Evolutionary conservation across 2,888 invertebrate genomes (phyloP), one percentile per base, ranked within the genome.

Genomic region (Xylocampa areola): DNA sequence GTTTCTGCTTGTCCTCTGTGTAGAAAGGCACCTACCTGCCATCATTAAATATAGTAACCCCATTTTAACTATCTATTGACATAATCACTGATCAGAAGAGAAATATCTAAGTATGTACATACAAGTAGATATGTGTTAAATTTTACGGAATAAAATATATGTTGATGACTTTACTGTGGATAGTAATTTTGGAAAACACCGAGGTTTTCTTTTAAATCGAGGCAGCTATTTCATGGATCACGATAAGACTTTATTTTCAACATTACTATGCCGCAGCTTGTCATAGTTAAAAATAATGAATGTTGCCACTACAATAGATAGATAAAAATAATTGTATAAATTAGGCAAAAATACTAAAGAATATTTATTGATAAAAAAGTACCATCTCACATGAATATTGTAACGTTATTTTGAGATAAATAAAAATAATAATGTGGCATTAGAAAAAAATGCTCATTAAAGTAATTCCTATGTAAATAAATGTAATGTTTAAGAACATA

Each of bases 381-480:
- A 69, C 60, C 70, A 75, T 73, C 65, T 64, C 59, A 65, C 66
- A 66, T 27, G 65, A 52, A 43, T 60, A 70, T 64, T 64, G 51
- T 54, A 70, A 67, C 47, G 54, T 72, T 75, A 65, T 73, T 73
- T 67, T 66, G 63, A 74, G 43, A 61, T 61, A 58, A 63, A 55
- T 65, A 59, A 16, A 4, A 49, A 43, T 36, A 33, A 63, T 55
- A 19, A 64, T 62, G 65, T 68, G 53, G 68, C 76, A 73, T 70
- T 64, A 61, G 33, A 40, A 52, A 40, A 52, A 35, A 67, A 73
- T 76, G 78, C 77, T 82, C 80, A 79, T 77, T 71, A 59, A 81
- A 87, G 75, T 78, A 88, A 69, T 74, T 92, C 92, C 92, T 92
- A 90, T 93, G 92, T 92, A 92, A 82, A 92, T 93, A 92, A 81